Conservation (phyloP, 1,140 invertebrate genomes). For the Cydia pomonella region DNA sequence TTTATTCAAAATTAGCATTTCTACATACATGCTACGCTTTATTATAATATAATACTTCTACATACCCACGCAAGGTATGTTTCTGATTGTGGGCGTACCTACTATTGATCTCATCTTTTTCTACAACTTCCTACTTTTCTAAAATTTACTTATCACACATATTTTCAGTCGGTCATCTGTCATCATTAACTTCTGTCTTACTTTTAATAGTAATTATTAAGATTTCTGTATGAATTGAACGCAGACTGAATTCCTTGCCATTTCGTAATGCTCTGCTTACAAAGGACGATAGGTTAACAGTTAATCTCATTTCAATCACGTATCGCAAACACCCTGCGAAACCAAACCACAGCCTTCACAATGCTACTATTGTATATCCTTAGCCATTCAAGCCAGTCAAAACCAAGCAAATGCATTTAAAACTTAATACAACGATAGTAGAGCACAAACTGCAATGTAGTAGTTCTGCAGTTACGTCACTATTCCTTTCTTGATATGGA, state of each 20-base stretch:
- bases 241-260: not conserved
- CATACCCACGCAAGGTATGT: no score
- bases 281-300: constrained; percentile 21
- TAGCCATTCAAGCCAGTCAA: not conserved
- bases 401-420: not conserved
- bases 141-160: no score
- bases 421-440: not conserved
- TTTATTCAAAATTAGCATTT: not conserved
- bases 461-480: not conserved
- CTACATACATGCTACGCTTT: no score
- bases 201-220: no score
- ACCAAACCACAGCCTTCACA: constrained; percentile 16
- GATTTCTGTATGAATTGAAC: not conserved
- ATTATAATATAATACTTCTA: no score
- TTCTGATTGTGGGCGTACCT: no score
- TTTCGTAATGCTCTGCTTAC: constrained; percentile 12
- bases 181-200: no score
- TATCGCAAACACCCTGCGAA: constrained; percentile 20
- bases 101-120: no score
- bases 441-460: not conserved
- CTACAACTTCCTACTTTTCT: no score
- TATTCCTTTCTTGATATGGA: not conserved
- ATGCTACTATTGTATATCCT: constrained; percentile 21
- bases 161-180: no score
- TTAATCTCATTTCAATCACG: constrained; percentile 21